phyloP scores from a whole-genome alignment of 64 coral and sea anemone genomes.

The Montipora foliosa region DNA sequence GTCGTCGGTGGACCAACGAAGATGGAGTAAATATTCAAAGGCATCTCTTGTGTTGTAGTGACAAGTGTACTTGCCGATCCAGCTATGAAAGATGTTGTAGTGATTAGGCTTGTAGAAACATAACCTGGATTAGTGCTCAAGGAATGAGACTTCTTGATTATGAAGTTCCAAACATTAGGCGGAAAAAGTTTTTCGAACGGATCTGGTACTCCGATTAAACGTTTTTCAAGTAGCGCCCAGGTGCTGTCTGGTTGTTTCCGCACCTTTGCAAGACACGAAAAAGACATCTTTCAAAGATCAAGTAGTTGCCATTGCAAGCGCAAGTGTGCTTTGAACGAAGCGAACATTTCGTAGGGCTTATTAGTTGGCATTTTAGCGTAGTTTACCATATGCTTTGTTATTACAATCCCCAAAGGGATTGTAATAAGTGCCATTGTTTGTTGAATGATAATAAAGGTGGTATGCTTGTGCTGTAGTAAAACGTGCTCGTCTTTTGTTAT shows the following conservation, averaged over 20 bases:
- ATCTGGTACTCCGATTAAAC: slow-evolving; percentile 39
- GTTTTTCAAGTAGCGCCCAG: slow-evolving; percentile 52
- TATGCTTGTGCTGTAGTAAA: not conserved
- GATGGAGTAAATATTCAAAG: slow-evolving; percentile 52
- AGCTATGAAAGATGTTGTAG: slow-evolving; percentile 48
- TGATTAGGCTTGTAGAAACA: slow-evolving; percentile 25
- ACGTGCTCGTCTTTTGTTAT: too few relatives aligned
- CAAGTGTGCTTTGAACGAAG: not conserved
- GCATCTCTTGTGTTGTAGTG: slow-evolving; percentile 16
- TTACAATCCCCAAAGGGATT: not conserved
- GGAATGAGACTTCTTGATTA: slow-evolving; percentile 27
- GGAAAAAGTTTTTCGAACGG: not conserved
- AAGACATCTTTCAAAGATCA: not conserved
- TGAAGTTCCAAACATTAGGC: slow-evolving; percentile 7
- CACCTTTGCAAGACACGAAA: not conserved
- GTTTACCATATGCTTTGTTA: not conserved
- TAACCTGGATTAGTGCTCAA: slow-evolving; percentile 44
- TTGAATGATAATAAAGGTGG: not conserved
- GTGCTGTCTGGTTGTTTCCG: slow-evolving; percentile 57
- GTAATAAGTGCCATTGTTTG: not conserved
- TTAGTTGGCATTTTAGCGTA: not conserved
- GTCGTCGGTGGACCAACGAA: slow-evolving; percentile 60
- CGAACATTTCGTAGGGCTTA: not conserved
- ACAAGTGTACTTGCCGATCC: not conserved
- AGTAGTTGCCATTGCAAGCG: not conserved